These are phyloP conservation scores for Catocala nupta DNA, from an alignment of 2,888 invertebrate genomes.

Conservation along the genomic window DNA sequence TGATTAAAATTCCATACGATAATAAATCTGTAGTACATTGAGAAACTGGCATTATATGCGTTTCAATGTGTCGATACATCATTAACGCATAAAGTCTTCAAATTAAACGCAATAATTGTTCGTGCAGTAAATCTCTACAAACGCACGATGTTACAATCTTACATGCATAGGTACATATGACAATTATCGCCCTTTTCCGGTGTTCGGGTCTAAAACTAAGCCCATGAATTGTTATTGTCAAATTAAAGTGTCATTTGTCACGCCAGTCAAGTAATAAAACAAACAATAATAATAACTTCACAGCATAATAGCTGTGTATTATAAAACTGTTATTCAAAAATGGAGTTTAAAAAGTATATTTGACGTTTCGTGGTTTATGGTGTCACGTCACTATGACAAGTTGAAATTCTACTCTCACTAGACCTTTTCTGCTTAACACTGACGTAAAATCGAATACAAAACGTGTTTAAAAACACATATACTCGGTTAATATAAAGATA, in stretches of 20 bases:
- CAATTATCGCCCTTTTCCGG: constrained; percentile 25
- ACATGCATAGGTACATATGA: constrained; percentile 7
- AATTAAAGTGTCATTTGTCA: constrained; percentile 32
- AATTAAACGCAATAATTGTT: too few relatives aligned
- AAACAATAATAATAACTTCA: constrained; percentile 15
- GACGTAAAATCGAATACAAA: too few relatives aligned
- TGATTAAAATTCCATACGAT: constrained; percentile 1
- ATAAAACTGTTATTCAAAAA: constrained; percentile 12
- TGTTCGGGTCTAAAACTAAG: constrained; percentile 9
- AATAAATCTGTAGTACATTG: not conserved
- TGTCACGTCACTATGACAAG: too few relatives aligned
- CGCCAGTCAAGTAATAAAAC: constrained; percentile 37
- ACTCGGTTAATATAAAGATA: too few relatives aligned
- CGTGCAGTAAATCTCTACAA: not conserved
- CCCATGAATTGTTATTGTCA: constrained; percentile 22
- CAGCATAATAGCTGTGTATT: constrained; percentile 16
- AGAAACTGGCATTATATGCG: not conserved
- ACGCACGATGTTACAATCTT: not conserved
- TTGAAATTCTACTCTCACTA: too few relatives aligned
- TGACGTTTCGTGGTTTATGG: constrained; percentile 9
- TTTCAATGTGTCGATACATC: too few relatives aligned
- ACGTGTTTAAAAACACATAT: too few relatives aligned
- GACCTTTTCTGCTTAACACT: too few relatives aligned
- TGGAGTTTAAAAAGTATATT: not conserved
- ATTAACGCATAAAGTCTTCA: too few relatives aligned